phyloP scores from a whole-genome alignment of 2,113 vertebrate species.

The Corythaixoides concolor region DNA sequence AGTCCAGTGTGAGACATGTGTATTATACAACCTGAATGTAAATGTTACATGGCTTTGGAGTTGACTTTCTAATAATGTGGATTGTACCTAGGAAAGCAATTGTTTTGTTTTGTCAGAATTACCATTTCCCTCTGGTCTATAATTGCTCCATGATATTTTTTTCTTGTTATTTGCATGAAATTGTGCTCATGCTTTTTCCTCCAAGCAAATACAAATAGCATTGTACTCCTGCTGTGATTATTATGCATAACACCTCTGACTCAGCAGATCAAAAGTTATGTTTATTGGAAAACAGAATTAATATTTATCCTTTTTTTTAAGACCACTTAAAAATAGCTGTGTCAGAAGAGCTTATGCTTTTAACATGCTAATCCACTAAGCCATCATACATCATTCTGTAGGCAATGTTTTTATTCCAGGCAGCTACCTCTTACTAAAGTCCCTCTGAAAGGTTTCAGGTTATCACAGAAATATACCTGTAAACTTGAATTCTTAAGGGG shows the following conservation, averaged over 20 bases:
- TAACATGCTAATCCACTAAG: slow-evolving; percentile 14
- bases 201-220: background rate
- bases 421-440: background rate
- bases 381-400: background rate
- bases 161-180: background rate
- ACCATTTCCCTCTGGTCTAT: background rate
- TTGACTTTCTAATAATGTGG: background rate
- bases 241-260: slow-evolving; percentile 20
- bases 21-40: background rate
- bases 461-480: background rate
- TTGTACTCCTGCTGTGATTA: slow-evolving; percentile 24
- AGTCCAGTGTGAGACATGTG: background rate
- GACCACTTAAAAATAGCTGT: slow-evolving; percentile 31
- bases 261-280: slow-evolving; percentile 42
- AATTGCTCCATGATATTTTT: background rate
- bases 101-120: background rate
- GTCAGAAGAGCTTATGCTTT: slow-evolving; percentile 41
- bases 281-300: slow-evolving; percentile 54
- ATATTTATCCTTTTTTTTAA: background rate
- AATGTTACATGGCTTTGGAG: background rate
- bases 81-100: background rate
- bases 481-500: background rate
- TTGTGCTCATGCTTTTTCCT: background rate
- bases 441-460: background rate
- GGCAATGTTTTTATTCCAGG: slow-evolving; percentile 10